These are phyloP conservation scores for Diabrotica virgifera DNA, from an alignment of 1,140 invertebrate species.

Conservation along the genomic window DNA sequence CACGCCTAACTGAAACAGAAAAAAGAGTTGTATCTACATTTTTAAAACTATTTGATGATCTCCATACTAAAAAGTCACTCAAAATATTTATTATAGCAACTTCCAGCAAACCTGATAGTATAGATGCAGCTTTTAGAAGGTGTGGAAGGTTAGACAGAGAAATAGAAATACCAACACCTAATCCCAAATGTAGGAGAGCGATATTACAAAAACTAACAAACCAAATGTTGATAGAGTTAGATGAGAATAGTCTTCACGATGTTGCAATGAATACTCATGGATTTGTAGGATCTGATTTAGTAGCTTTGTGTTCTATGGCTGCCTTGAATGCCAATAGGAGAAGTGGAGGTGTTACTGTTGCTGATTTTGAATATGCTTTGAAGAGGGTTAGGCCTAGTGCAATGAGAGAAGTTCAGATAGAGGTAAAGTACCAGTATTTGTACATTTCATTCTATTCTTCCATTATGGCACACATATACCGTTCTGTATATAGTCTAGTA, in stretches of 20 bases:
- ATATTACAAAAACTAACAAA: conserved; percentile 65
- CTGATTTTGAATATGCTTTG: conserved; percentile 64
- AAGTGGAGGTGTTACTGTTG: conserved; percentile 37
- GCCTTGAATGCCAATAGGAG: conserved; percentile 55
- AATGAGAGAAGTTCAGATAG: conserved; percentile 84
- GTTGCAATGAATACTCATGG: conserved; percentile 77
- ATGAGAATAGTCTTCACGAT: conserved; percentile 54
- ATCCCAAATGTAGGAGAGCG: conserved; percentile 60
- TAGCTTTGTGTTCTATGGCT: conserved; percentile 70
- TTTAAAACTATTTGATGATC: conserved; percentile 65
- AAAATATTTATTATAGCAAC: conserved; percentile 71
- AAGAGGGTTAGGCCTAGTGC: conserved; percentile 77
- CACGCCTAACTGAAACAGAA: conserved; percentile 66
- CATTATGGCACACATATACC: too few relatives aligned
- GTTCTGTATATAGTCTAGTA: too few relatives aligned
- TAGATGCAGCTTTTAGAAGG: conserved; percentile 71
- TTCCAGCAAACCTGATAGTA: conserved; percentile 64
- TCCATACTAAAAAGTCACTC: conserved; percentile 52
- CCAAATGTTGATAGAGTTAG: conserved; percentile 57
- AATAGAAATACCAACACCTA: conserved; percentile 81
- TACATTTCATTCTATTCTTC: too few relatives aligned
- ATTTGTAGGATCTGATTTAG: conserved; percentile 84
- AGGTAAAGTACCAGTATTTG: conserved; percentile 44
- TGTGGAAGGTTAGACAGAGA: conserved; percentile 80
- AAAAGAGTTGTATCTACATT: conserved; percentile 68